Conservation (phyloP, 2,888 invertebrate genomes). For the Harpagoxenus sublaevis region DNA sequence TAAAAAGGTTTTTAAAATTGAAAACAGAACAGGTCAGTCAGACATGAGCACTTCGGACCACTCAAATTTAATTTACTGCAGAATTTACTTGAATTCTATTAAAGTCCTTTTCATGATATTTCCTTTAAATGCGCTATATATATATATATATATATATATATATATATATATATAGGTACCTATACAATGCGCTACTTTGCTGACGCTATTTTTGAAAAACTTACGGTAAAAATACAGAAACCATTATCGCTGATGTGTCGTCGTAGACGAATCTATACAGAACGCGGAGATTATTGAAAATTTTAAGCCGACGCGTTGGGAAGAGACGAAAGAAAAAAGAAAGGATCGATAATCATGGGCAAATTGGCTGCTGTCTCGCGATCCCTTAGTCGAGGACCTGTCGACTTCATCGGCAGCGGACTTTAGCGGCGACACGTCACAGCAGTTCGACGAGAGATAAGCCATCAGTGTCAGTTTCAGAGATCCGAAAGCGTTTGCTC, state of each 20-base stretch:
- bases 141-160: not conserved
- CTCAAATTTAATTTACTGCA: not conserved
- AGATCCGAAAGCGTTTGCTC: constrained; percentile 80
- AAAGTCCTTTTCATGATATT: not conserved
- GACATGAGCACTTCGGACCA: not conserved
- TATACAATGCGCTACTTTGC: not conserved
- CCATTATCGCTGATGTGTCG: not conserved
- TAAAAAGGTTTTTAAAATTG: not conserved
- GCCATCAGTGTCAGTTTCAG: constrained; percentile 84
- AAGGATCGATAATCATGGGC: constrained; percentile 53
- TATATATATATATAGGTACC: not conserved
- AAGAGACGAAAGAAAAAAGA: constrained; percentile 17
- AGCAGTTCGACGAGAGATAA: constrained; percentile 75
- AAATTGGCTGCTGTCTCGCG: constrained; percentile 52
- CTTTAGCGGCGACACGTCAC: constrained; percentile 58
- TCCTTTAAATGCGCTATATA: not conserved
- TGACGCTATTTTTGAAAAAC: not conserved
- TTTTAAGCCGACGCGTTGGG: constrained; percentile 2
- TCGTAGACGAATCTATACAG: not conserved
- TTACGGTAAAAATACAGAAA: not conserved
- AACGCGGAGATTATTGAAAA: constrained; percentile 29
- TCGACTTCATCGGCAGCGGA: constrained; percentile 47
- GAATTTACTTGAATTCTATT: not conserved
- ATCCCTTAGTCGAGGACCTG: constrained; percentile 28
- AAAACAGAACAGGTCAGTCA: not conserved